These are phyloP conservation scores for Brachymystax lenok DNA, from an alignment of 2,797 vertebrate species.

Conservation along the genomic window DNA sequence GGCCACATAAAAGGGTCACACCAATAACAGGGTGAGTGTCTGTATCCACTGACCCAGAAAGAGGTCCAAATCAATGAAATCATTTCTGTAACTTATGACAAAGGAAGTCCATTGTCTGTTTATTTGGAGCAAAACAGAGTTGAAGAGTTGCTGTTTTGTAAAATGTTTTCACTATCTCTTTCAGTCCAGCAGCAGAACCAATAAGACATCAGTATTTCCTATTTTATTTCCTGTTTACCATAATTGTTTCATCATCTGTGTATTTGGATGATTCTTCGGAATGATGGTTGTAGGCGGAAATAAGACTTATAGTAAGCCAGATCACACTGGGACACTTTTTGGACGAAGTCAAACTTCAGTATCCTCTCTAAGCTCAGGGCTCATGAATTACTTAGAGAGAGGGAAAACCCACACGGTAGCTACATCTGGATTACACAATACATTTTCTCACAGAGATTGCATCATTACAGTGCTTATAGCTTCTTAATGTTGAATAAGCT, in stretches of 20 bases:
- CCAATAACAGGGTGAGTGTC: conserved; percentile 17
- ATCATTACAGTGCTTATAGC: background rate
- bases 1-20: conserved; percentile 15
- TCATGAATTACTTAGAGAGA: conserved; percentile 40
- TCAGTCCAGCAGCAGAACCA: background rate
- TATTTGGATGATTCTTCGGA: background rate
- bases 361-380: background rate
- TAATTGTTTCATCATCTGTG: background rate
- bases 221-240: background rate
- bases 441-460: background rate
- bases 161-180: background rate
- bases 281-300: background rate
- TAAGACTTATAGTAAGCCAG: background rate
- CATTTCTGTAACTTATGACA: background rate
- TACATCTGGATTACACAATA: conserved; percentile 5
- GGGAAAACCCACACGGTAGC: conserved; percentile 8
- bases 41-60: conserved; percentile 11
- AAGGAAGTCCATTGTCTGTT: background rate
- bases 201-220: background rate
- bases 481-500: conserved; percentile 7
- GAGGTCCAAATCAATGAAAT: conserved; percentile 31
- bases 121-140: background rate
- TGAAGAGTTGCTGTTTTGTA: background rate
- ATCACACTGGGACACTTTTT: background rate
- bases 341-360: background rate